These are phyloP conservation scores for Notothenia rossii DNA, from an alignment of 2,113 vertebrate genomes.

Conservation along the genomic window DNA sequence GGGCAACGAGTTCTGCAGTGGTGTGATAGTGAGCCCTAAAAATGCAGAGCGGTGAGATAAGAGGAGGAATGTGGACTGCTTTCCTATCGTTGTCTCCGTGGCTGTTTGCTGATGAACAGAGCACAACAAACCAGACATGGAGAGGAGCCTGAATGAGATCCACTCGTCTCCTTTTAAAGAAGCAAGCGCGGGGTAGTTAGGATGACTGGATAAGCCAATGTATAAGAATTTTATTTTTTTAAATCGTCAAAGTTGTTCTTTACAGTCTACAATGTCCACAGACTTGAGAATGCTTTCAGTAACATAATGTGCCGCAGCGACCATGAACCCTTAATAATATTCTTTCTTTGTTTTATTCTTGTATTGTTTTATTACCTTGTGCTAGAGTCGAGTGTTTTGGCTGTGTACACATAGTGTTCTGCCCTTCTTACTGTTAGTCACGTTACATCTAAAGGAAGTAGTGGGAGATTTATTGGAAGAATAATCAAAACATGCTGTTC, in stretches of 20 bases:
- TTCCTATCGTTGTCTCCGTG: constrained; percentile 21
- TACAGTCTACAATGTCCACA: not conserved
- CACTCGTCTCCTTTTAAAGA: not conserved
- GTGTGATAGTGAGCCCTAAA: constrained; percentile 25
- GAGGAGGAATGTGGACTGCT: constrained; percentile 22
- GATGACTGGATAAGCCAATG: not conserved
- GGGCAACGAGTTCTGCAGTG: constrained; percentile 11
- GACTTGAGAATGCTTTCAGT: not conserved
- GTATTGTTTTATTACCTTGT: constrained; percentile 25
- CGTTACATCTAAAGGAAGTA: not conserved
- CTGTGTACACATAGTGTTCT: constrained; percentile 15
- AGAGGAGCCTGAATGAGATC: constrained; percentile 22
- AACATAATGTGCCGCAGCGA: constrained; percentile 10
- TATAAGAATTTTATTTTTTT: not conserved
- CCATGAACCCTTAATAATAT: not conserved
- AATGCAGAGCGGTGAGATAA: constrained; percentile 39
- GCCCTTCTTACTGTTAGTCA: constrained; percentile 35
- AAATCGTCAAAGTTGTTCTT: not conserved
- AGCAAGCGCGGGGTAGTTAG: not conserved
- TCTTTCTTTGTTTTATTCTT: not conserved
- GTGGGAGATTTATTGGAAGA: not conserved
- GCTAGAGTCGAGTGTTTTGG: constrained; percentile 6
- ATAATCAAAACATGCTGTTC: not conserved
- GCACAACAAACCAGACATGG: constrained; percentile 17
- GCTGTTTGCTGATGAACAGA: constrained; percentile 35